Evolutionary conservation across 2,113 vertebrate species (phyloP).

Genomic region (Planiliza haematocheilus): DNA sequence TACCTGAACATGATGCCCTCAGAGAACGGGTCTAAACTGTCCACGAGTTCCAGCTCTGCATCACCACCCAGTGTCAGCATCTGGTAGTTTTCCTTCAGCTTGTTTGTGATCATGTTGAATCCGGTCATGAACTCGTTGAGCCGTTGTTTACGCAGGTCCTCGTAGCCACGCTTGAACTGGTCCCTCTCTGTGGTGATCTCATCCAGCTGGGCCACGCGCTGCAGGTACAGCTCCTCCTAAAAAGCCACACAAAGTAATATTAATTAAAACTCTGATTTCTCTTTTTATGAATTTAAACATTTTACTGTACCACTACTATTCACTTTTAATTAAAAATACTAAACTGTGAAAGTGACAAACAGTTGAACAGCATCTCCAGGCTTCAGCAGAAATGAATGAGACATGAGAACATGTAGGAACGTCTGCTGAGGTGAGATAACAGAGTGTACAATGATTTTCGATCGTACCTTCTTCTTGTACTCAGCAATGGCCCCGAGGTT

Average conservation of each 20-base stretch:
- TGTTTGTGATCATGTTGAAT: constrained; percentile 96
- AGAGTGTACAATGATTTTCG: too few species aligned
- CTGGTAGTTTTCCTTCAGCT: constrained; percentile 99
- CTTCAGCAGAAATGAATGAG: too few species aligned
- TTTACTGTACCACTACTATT: too few species aligned
- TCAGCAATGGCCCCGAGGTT: constrained; percentile 92
- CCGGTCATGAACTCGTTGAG: constrained; percentile 98
- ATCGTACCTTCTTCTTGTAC: constrained; percentile 91
- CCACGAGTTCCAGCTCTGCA: constrained; percentile 96
- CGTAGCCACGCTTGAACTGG: constrained; percentile 89
- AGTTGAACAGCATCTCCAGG: too few species aligned
- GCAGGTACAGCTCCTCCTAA: constrained; percentile 95
- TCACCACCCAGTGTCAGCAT: constrained; percentile 98
- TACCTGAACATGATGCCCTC: constrained; percentile 98
- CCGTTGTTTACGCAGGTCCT: constrained; percentile 92
- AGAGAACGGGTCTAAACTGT: constrained; percentile 98
- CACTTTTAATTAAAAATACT: too few species aligned
- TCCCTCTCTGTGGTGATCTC: constrained; percentile 91
- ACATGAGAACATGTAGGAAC: too few species aligned
- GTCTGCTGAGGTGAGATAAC: too few species aligned
- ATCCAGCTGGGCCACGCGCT: constrained; percentile 92
- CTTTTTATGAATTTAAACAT: too few species aligned
- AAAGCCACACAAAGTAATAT: neutral
- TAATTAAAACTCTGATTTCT: neutral
- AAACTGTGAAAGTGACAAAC: too few species aligned